Conservation (phyloP, 2,888 invertebrate genomes). For the Calameuta filiformis region DNA sequence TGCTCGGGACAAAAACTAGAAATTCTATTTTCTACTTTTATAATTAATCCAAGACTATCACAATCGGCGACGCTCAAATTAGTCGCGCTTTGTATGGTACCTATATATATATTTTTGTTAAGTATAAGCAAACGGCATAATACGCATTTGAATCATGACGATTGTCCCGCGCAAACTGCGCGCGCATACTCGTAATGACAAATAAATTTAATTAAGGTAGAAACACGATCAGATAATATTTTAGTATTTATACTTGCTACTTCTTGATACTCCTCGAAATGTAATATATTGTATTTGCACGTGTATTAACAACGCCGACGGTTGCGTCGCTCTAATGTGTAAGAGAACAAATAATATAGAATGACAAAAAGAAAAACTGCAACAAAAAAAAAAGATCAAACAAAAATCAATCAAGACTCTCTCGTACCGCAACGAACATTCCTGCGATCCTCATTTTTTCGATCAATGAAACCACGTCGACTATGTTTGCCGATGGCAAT, state of each 20-base stretch:
- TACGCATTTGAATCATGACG: background rate
- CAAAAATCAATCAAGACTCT: background rate
- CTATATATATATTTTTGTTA: background rate
- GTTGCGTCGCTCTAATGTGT: background rate
- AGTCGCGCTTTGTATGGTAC: background rate
- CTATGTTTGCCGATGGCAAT: conserved; percentile 6
- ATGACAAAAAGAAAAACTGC: background rate
- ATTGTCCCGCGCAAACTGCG: conserved; percentile 6
- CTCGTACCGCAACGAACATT: background rate
- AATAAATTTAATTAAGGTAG: conserved; percentile 4
- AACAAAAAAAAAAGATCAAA: background rate
- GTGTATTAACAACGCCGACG: conserved; percentile 18
- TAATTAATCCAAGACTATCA: conserved; percentile 21
- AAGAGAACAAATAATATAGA: conserved; percentile 8
- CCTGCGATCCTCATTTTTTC: background rate
- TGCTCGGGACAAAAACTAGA: conserved; percentile 30
- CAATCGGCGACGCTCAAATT: background rate
- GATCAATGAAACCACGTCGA: conserved; percentile 6
- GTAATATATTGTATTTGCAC: conserved; percentile 43
- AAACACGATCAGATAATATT: conserved; percentile 19
- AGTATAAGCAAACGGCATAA: background rate
- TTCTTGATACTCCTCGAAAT: conserved; percentile 35
- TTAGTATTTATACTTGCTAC: conserved; percentile 38
- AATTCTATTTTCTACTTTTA: conserved; percentile 57
- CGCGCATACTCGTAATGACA: conserved; percentile 6